These are phyloP conservation scores for Andricus grossulariae DNA, from an alignment of 1,140 invertebrate genomes.

Conservation along the genomic window DNA sequence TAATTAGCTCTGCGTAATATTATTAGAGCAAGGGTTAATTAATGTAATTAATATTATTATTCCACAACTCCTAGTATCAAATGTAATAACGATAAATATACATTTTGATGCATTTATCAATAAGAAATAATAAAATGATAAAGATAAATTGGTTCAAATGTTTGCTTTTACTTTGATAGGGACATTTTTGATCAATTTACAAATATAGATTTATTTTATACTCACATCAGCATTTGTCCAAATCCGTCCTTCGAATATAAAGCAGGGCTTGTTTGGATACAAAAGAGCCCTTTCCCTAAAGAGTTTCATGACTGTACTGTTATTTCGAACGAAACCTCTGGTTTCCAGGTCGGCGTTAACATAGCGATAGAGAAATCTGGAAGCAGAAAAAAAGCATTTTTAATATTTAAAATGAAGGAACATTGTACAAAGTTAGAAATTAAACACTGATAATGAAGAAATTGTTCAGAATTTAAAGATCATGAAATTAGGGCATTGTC, in stretches of 20 bases:
- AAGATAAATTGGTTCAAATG: no score
- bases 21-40: no score
- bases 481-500: neutral
- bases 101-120: no score
- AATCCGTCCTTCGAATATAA: slow-evolving; percentile 81
- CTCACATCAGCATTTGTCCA: slow-evolving; percentile 84
- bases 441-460: neutral
- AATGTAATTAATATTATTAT: no score
- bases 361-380: slow-evolving; percentile 79
- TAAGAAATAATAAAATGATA: no score
- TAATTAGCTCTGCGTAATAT: no score
- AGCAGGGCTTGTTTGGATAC: slow-evolving; percentile 80
- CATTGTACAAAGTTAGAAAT: neutral
- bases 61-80: no score
- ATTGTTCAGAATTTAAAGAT: neutral
- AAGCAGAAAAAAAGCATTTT: slow-evolving; percentile 40
- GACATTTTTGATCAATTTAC: no score
- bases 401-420: neutral
- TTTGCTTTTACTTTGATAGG: no score
- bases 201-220: slow-evolving; percentile 37
- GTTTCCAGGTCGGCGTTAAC: slow-evolving; percentile 74
- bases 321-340: slow-evolving; percentile 75
- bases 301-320: slow-evolving; percentile 78
- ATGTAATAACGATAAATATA: no score
- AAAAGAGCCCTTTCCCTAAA: slow-evolving; percentile 77